Conservation (phyloP, 2,797 vertebrate species). For the Brotula barbata region DNA sequence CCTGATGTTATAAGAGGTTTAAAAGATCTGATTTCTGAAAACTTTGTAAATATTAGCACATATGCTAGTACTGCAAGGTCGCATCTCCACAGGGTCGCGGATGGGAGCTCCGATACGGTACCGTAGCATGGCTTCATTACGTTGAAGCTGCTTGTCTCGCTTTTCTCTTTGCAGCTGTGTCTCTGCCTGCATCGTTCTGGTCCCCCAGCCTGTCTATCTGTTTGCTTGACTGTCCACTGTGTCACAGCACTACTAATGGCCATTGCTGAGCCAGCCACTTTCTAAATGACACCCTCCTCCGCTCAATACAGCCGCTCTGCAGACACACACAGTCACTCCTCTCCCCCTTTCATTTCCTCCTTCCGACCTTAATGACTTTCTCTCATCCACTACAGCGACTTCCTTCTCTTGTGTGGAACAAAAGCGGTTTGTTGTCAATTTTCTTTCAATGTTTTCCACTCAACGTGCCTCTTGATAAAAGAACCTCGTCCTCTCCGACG, state of each 20-base stretch:
- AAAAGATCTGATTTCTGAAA: slow-evolving; percentile 55
- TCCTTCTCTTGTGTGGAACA: slow-evolving; percentile 31
- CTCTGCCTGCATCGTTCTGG: slow-evolving; percentile 44
- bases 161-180: slow-evolving; percentile 13
- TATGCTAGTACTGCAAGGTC: slow-evolving; percentile 26
- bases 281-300: slow-evolving; percentile 78
- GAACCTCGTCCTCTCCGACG: slow-evolving; percentile 39
- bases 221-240: slow-evolving; percentile 68
- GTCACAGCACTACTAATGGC: slow-evolving; percentile 76
- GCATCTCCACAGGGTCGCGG: slow-evolving; percentile 20
- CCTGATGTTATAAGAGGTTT: slow-evolving; percentile 67
- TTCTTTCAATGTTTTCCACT: slow-evolving; percentile 56
- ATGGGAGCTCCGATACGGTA: slow-evolving; percentile 9
- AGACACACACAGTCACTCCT: slow-evolving; percentile 52
- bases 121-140: too few relatives aligned
- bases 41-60: slow-evolving; percentile 45
- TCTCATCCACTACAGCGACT: slow-evolving; percentile 42
- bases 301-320: slow-evolving; percentile 74
- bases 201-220: slow-evolving; percentile 54
- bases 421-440: slow-evolving; percentile 57
- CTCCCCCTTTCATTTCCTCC: slow-evolving; percentile 12
- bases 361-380: slow-evolving; percentile 38
- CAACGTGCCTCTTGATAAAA: slow-evolving; percentile 62
- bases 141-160: too few relatives aligned
- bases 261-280: slow-evolving; percentile 78